phyloP scores from a whole-genome alignment of 2,888 invertebrate genomes.

The Eristalinus sepulchralis region DNA sequence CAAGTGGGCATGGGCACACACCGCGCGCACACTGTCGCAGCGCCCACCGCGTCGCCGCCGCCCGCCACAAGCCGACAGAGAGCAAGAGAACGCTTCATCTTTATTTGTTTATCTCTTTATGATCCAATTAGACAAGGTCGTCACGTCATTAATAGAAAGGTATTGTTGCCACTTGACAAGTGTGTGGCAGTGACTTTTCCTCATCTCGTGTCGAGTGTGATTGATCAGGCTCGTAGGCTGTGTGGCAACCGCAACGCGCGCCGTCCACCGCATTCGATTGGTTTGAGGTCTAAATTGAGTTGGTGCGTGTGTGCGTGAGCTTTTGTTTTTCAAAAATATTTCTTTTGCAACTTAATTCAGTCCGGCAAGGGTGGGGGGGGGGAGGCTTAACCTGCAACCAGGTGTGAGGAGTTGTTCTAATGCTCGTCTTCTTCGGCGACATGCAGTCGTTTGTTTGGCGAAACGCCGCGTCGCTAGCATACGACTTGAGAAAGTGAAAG shows the following conservation, averaged over 20 bases:
- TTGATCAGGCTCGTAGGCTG: slow-evolving; percentile 41
- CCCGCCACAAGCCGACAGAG: not conserved
- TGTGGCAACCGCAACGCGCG: slow-evolving; percentile 16
- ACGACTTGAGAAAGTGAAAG: not conserved
- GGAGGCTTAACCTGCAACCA: not conserved
- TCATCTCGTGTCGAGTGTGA: slow-evolving; percentile 34
- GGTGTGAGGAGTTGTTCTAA: not conserved
- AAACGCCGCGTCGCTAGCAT: not conserved
- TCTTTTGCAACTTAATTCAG: too few species aligned
- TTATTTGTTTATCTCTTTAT: slow-evolving; percentile 58
- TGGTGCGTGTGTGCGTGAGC: not conserved
- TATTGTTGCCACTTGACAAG: slow-evolving; percentile 45
- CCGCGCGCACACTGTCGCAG: not conserved
- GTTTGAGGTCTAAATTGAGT: slow-evolving; percentile 26
- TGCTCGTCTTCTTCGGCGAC: not conserved
- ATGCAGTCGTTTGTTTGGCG: not conserved
- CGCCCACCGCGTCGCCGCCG: not conserved
- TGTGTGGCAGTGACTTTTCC: slow-evolving; percentile 43
- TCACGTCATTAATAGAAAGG: slow-evolving; percentile 54
- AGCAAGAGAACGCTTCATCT: slow-evolving; percentile 25
- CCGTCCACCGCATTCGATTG: slow-evolving; percentile 19
- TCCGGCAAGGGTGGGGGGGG: too few species aligned
- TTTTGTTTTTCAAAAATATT: too few species aligned
- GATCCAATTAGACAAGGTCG: slow-evolving; percentile 68
- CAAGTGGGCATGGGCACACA: slow-evolving; percentile 8